These are phyloP conservation scores for Oryzias woworae DNA, from an alignment of 2,113 vertebrate genomes.

Conservation along the genomic window DNA sequence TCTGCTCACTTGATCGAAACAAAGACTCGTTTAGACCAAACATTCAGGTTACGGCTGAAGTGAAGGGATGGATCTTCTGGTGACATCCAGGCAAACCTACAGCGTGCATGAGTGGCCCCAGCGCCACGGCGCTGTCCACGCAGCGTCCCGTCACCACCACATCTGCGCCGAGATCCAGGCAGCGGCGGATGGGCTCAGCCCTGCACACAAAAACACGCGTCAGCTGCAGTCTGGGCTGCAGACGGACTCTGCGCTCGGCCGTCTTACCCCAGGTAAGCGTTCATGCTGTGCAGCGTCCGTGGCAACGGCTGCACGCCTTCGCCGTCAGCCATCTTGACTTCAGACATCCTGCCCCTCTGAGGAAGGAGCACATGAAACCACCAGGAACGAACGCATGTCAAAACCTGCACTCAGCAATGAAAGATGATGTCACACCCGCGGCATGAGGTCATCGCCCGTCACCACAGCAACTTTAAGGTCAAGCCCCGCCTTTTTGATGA, in stretches of 20 bases:
- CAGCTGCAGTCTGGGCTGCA: background rate
- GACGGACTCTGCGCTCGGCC: no score
- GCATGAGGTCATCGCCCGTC: conserved; percentile 86
- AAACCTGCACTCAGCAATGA: background rate
- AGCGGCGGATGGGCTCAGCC: conserved; percentile 81
- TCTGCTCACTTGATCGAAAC: no score
- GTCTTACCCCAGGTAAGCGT: conserved; percentile 83
- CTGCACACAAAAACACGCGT: conserved; percentile 50
- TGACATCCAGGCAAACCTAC: conserved; percentile 57
- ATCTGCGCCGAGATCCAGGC: conserved; percentile 85
- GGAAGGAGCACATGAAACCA: background rate
- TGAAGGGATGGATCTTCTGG: no score
- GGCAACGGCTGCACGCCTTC: conserved; percentile 75
- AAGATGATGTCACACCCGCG: conserved; percentile 64
- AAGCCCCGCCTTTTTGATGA: conserved; percentile 80
- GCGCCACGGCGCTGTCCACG: conserved; percentile 84
- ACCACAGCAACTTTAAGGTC: conserved; percentile 87
- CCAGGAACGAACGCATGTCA: background rate
- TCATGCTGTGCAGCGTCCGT: conserved; percentile 83
- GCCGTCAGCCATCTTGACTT: conserved; percentile 68
- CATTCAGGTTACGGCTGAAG: no score
- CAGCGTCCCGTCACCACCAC: conserved; percentile 85
- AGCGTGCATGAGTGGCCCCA: conserved; percentile 86
- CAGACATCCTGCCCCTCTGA: conserved; percentile 77
- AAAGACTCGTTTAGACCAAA: no score